Percentiles rank a stretch among this genome's conserved stretches.
Evolutionary conservation across 64 coral and sea anemone genomes (phyloP).

Genomic region (Platygyra sinensis): DNA sequence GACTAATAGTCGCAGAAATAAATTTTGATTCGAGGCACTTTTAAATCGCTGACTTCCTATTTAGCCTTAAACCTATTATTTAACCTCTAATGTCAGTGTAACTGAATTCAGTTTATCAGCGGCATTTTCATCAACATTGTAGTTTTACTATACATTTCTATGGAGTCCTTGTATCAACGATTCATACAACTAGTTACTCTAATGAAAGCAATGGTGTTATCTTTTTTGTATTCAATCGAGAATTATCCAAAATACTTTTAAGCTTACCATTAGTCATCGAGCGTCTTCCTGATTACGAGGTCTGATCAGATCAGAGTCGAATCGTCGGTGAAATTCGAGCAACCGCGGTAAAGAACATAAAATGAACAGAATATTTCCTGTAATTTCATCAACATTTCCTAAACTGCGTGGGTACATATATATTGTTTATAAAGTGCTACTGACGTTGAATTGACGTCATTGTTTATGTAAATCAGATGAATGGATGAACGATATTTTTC

Average conservation of each 20-base stretch:
- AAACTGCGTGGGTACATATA: not conserved
- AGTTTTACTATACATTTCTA: not conserved
- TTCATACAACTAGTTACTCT: not conserved
- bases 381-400: not conserved
- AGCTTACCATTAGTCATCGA: not conserved
- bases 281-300: not conserved
- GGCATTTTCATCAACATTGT: not conserved
- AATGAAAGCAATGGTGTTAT: not conserved
- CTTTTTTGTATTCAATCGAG: not conserved
- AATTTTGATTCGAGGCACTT: too few relatives aligned
- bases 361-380: not conserved
- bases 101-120: too few relatives aligned
- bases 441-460: slow-evolving; percentile 27
- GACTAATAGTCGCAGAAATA: not conserved
- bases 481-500: not conserved
- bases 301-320: not conserved
- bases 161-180: not conserved
- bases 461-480: not conserved
- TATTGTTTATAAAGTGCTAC: not conserved
- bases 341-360: too few relatives aligned
- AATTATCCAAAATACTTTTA: not conserved
- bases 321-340: not conserved
- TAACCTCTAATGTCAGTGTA: too few relatives aligned
- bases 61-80: too few relatives aligned
- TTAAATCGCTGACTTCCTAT: too few relatives aligned